phyloP scores from a whole-genome alignment of 2,888 invertebrate species.

The Raillietiella orientalis region DNA sequence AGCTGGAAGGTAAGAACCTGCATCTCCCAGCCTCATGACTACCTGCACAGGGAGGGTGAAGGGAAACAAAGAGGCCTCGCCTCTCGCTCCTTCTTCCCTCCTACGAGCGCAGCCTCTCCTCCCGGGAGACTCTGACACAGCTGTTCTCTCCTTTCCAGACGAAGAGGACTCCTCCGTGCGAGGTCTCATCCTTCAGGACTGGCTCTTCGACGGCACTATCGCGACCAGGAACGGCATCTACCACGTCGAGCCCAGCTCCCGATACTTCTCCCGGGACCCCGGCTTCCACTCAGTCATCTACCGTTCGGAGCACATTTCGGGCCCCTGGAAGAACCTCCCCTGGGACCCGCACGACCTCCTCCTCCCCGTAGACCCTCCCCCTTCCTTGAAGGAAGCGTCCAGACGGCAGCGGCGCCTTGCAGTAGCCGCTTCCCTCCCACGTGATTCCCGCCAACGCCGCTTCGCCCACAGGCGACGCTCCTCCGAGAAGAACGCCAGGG shows the following conservation, averaged over 20 bases:
- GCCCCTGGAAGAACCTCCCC: slow-evolving; percentile 1
- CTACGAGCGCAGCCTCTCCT: too few species aligned
- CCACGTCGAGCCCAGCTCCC: slow-evolving; percentile 44
- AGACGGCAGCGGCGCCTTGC: too few species aligned
- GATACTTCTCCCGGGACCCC: slow-evolving; percentile 17
- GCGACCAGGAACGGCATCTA: slow-evolving; percentile 37
- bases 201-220: slow-evolving; percentile 64
- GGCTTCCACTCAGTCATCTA: not conserved
- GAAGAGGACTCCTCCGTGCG: slow-evolving; percentile 47
- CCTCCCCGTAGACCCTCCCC: slow-evolving; percentile 2
- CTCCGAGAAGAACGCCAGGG: slow-evolving; percentile 12
- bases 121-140: too few species aligned
- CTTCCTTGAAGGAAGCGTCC: too few species aligned
- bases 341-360: slow-evolving; percentile 1
- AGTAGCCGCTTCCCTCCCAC: too few species aligned
- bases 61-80: too few species aligned
- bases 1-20: slow-evolving; percentile 29
- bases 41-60: too few species aligned
- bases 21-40: too few species aligned
- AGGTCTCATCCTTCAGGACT: slow-evolving; percentile 52
- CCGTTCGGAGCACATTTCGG: slow-evolving; percentile 2
- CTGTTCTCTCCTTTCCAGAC: slow-evolving; percentile 20
- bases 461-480: slow-evolving; percentile 17
- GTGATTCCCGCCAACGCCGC: too few species aligned
- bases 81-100: too few species aligned